A percentile compares a stretch with the other conserved stretches of the same genome.
Conservation (phyloP, 2,888 invertebrate species). For the Hylaea fasciaria region DNA sequence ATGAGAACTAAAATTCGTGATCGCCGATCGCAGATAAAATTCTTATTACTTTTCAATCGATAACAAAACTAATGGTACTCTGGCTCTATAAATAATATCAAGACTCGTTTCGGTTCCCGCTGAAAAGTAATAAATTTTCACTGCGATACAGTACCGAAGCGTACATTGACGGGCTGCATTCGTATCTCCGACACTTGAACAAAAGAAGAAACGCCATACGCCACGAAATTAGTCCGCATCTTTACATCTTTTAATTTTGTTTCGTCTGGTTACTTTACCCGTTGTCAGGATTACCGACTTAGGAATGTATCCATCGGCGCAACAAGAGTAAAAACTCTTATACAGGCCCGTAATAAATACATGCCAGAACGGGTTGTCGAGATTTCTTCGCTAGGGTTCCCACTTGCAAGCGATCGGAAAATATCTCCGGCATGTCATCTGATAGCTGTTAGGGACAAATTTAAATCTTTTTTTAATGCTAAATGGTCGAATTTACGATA, state of each 20-base stretch:
- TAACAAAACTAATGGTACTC: constrained; percentile 25
- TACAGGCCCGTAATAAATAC: constrained; percentile 82
- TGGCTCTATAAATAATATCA: constrained; percentile 31
- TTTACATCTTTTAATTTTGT: constrained; percentile 83
- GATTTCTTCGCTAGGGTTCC: constrained; percentile 72
- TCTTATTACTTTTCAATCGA: constrained; percentile 21
- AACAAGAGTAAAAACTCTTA: constrained; percentile 78
- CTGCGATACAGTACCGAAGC: constrained; percentile 2
- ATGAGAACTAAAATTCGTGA: constrained; percentile 31
- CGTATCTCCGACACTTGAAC: constrained; percentile 45
- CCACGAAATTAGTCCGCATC: constrained; percentile 82
- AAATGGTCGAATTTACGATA: constrained; percentile 24
- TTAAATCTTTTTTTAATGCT: constrained; percentile 27
- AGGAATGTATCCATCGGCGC: constrained; percentile 81
- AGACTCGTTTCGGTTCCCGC: constrained; percentile 32
- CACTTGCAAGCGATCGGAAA: constrained; percentile 30
- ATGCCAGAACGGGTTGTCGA: constrained; percentile 72
- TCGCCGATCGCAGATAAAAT: constrained; percentile 47
- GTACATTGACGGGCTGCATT: background rate
- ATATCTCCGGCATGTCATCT: constrained; percentile 25
- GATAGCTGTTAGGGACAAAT: constrained; percentile 16
- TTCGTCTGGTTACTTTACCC: constrained; percentile 85
- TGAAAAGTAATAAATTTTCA: constrained; percentile 7
- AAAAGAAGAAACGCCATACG: constrained; percentile 68
- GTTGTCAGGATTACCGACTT: constrained; percentile 83